Evolutionary conservation across 37 sponge, comb jelly and placozoan species (phyloP).

Genomic region (Aplysina aerophoba): DNA sequence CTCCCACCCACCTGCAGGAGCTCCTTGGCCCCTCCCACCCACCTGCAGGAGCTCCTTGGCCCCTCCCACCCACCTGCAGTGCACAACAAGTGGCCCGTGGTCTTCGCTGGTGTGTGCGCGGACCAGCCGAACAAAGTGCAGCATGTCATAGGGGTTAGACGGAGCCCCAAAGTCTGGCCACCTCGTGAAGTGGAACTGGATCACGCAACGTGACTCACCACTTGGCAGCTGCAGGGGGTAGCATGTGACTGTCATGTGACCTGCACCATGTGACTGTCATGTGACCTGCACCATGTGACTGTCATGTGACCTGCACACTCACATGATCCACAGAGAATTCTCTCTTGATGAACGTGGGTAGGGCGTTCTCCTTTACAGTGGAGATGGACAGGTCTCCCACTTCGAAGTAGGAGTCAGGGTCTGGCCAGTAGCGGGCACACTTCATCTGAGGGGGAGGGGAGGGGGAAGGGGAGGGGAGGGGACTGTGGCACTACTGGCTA

Average conservation of each 20-base stretch:
- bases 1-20: too few relatives aligned
- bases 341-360: constrained; percentile 9
- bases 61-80: constrained; percentile 37
- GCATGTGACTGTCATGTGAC: background rate
- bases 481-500: too few relatives aligned
- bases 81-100: constrained; percentile 13
- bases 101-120: background rate
- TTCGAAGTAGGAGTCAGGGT: background rate
- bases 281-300: too few relatives aligned
- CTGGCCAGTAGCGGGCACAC: constrained; percentile 23
- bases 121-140: constrained; percentile 24
- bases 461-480: too few relatives aligned
- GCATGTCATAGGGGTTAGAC: constrained; percentile 9
- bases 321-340: background rate
- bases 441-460: background rate
- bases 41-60: too few relatives aligned
- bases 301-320: background rate
- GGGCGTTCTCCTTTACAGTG: background rate
- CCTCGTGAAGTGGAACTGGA: constrained; percentile 29
- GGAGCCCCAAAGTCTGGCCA: constrained; percentile 34
- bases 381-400: background rate
- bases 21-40: too few relatives aligned
- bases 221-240: background rate
- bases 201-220: background rate
- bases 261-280: too few relatives aligned